Percentiles rank a stretch among this genome's conserved stretches.
These are phyloP conservation scores for Phasianus colchicus DNA, from an alignment of 2,113 vertebrate species.

Conservation along the genomic window DNA sequence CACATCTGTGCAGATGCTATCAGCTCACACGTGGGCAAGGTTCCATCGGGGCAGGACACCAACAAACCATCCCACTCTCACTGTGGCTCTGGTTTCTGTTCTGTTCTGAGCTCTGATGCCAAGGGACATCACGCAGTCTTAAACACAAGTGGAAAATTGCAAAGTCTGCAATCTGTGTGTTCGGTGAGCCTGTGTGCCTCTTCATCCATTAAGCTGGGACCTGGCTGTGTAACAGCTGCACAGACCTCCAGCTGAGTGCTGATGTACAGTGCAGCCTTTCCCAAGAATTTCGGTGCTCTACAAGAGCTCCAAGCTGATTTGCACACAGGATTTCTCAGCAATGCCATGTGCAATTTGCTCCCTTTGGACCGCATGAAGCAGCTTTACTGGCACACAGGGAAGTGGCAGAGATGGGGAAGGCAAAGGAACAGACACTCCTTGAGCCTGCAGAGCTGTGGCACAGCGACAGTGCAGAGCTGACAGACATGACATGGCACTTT, in stretches of 20 bases:
- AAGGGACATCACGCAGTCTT: neutral
- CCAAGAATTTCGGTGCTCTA: accelerated
- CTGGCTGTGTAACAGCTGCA: neutral
- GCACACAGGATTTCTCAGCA: neutral
- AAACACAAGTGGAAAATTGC: neutral
- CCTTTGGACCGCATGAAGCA: accelerated
- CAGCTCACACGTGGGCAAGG: neutral
- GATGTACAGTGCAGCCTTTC: neutral
- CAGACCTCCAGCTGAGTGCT: neutral
- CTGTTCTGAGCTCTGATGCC: neutral
- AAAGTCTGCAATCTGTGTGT: neutral
- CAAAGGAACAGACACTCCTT: neutral
- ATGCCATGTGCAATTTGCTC: neutral
- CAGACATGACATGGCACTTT: neutral
- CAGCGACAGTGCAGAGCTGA: accelerated
- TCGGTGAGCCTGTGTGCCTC: accelerated
- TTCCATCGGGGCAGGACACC: neutral
- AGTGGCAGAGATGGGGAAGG: neutral
- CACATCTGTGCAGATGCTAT: neutral
- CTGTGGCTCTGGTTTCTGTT: neutral
- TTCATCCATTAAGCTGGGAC: neutral
- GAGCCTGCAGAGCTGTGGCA: neutral
- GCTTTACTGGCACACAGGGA: neutral
- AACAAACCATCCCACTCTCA: accelerated
- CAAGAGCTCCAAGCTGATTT: neutral